phyloP scores from a whole-genome alignment of 1,140 invertebrate species.

The Chlorops oryzae region DNA sequence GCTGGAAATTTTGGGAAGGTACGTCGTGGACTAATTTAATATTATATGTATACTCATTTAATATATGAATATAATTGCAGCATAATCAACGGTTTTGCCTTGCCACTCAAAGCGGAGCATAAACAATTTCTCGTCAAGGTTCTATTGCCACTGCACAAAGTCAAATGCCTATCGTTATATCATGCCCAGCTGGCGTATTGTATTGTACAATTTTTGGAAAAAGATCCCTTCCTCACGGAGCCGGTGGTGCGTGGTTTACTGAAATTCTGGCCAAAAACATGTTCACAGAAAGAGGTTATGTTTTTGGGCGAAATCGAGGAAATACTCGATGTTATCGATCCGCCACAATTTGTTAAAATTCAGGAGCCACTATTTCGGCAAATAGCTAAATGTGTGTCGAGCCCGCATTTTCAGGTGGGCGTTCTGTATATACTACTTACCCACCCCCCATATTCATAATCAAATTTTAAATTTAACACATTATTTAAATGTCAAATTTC shows the following conservation, averaged over 20 bases:
- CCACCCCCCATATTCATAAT: too few relatives aligned
- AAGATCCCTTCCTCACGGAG: conserved; percentile 94
- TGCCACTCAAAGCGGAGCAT: conserved; percentile 94
- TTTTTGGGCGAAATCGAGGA: conserved; percentile 97
- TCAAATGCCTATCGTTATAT: conserved; percentile 87
- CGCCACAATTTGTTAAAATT: conserved; percentile 95
- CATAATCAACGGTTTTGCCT: conserved; percentile 98
- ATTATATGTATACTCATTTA: neutral
- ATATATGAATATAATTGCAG: conserved; percentile 53
- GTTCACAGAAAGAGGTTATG: conserved; percentile 99
- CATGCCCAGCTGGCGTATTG: conserved; percentile 98
- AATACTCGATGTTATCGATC: conserved; percentile 98
- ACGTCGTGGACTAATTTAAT: conserved; percentile 14
- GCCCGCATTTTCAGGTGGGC: conserved; percentile 97
- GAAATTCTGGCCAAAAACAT: conserved; percentile 99
- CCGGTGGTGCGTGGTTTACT: conserved; percentile 91
- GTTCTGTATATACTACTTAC: too few relatives aligned
- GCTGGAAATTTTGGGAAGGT: conserved; percentile 94
- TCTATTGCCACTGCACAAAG: conserved; percentile 95
- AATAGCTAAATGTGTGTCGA: conserved; percentile 96
- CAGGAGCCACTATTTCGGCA: conserved; percentile 95
- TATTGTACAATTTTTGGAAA: conserved; percentile 99
- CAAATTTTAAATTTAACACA: too few relatives aligned
- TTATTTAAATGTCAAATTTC: too few relatives aligned
- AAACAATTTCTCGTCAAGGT: conserved; percentile 98